Evolutionary conservation across 2,113 vertebrate genomes (phyloP), one percentile per base, ranked within the genome.

Genomic region (Thamnophis sirtalis): DNA sequence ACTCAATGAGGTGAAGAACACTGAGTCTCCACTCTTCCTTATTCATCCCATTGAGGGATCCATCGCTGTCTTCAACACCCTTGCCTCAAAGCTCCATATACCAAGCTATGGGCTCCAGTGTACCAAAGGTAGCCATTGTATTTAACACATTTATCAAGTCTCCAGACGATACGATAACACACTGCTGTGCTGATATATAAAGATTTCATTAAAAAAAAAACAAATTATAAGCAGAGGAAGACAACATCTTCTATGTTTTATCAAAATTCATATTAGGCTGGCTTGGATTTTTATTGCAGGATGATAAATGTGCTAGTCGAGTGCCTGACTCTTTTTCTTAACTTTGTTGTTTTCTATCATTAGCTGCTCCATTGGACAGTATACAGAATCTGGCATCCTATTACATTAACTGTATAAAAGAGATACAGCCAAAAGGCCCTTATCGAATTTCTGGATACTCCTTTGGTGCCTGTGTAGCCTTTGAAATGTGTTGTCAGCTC

Each of bases 1-100:
- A 0, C 98, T 99, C 90, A 99, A 99, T 89, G 91, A 97, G 0
- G 97, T 99, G 8, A 97, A 99, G 96, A 98, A 97, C 96, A 96
- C 96, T 0, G 98, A 99, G 93, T 96, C 97, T 13, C 98, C 99
- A 0, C 97, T 99, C 22, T 99, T 99, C 97, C 96, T 99, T 63
- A 96, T 99, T 84, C 99, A 99, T 90, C 98, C 99, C 51, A 99
- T 99, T 0, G 99, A 99, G 95, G 99, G 99, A 95, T 99, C 99
- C 24, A 94, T 96, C 68, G n/a, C 96, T 0, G 98, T 98, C 43
- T 99, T 99, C 96, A 93, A 94, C 91, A 97, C 95, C 1, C 98
- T 99, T 0, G 97, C 98, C 0, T 95, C 98, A 96, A 98, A 96
- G 94, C 98, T 99, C 50, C 98, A 96, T 1, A 55, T 99, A 87